phyloP scores from a whole-genome alignment of 2,113 vertebrate species.

The Terrapene triunguis region DNA sequence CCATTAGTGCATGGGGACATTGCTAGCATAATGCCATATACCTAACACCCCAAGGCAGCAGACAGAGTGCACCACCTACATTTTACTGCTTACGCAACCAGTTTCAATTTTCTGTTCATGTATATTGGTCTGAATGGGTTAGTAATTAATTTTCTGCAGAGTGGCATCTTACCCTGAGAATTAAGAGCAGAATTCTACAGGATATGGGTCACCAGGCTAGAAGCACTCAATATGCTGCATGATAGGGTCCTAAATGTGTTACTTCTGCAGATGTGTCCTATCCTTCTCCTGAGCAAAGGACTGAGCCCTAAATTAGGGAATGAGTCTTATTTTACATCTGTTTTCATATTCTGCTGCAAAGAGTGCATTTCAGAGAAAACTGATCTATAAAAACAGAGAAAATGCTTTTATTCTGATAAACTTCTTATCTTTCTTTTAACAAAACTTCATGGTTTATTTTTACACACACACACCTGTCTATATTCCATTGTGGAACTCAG shows the following conservation, averaged over 20 bases:
- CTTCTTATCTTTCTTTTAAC: neutral
- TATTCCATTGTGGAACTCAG: neutral
- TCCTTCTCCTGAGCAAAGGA: neutral
- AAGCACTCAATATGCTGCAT: neutral
- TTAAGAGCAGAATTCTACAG: neutral
- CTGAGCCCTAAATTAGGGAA: neutral
- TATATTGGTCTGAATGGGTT: neutral
- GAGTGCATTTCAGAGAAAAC: constrained; percentile 3
- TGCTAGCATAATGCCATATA: neutral
- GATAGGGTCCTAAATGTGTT: neutral
- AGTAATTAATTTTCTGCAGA: neutral
- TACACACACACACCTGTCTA: neutral
- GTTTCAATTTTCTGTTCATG: neutral
- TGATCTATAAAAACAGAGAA: neutral
- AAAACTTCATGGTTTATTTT: neutral
- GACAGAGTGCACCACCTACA: neutral
- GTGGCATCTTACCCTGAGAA: neutral
- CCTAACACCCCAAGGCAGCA: neutral
- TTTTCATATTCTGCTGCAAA: accelerated
- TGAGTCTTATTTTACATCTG: neutral
- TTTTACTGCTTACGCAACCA: neutral
- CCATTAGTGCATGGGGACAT: neutral
- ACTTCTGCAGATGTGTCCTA: neutral
- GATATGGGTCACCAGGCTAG: neutral
- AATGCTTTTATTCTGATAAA: neutral